Conservation (phyloP, 2,797 vertebrate genomes). For the Malurus leucopterus region DNA sequence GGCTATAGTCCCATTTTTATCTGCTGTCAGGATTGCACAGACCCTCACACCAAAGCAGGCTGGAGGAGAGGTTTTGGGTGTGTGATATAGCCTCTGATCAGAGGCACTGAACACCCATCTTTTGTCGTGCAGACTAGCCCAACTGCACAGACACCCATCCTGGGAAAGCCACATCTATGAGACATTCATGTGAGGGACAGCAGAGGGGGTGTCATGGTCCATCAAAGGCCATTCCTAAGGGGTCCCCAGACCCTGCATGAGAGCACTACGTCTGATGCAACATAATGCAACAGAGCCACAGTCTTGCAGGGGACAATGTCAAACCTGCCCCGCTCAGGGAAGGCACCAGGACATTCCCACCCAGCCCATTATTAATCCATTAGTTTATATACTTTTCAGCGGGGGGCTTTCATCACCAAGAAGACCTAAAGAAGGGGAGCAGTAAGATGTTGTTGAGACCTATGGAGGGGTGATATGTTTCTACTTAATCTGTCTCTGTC, state of each 20-base stretch:
- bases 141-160: not conserved
- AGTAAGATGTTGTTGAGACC: accelerated
- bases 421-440: not conserved
- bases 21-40: not conserved
- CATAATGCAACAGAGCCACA: not conserved
- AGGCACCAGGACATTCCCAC: not conserved
- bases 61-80: not conserved
- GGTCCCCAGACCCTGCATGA: not conserved
- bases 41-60: not conserved
- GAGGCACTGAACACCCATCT: not conserved
- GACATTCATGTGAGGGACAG: not conserved
- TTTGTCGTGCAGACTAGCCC: not conserved
- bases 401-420: not conserved
- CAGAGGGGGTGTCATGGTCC: not conserved
- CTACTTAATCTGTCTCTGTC: not conserved
- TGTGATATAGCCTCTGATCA: not conserved
- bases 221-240: not conserved
- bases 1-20: not conserved
- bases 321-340: not conserved
- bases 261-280: not conserved
- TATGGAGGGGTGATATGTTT: not conserved
- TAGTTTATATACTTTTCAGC: not conserved
- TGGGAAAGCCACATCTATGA: not conserved
- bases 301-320: not conserved
- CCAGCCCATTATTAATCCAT: not conserved